Evolutionary conservation across 2,113 vertebrate genomes (phyloP).

Genomic region (Alethe diademata): DNA sequence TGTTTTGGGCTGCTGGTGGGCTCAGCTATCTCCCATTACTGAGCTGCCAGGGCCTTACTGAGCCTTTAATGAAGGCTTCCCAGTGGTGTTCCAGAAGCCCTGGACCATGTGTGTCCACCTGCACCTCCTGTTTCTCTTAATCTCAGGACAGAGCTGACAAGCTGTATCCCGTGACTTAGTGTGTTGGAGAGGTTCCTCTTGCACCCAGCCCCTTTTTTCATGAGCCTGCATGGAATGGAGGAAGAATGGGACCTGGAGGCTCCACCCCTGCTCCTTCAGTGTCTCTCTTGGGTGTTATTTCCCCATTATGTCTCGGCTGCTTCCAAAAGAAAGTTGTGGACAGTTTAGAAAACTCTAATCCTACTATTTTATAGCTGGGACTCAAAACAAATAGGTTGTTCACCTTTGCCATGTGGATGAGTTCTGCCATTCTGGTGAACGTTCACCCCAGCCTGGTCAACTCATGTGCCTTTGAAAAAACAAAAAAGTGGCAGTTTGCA

Average conservation of each 20-base stretch:
- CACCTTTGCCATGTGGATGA: not conserved
- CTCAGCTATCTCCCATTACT: not conserved
- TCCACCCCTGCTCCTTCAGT: not conserved
- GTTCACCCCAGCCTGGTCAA: not conserved
- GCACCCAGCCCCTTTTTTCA: not conserved
- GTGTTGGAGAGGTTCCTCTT: not conserved
- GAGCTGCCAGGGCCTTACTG: not conserved
- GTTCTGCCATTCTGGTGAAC: not conserved
- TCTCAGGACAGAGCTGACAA: not conserved
- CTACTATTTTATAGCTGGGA: not conserved
- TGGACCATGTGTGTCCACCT: rapidly evolving
- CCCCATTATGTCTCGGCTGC: not conserved
- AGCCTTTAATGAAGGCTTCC: not conserved
- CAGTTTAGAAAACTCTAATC: not conserved
- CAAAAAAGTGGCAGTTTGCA: not conserved
- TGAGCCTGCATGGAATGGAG: not conserved
- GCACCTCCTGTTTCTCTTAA: not conserved
- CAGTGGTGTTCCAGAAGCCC: not conserved
- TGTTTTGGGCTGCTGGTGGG: not conserved
- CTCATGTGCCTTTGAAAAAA: not conserved
- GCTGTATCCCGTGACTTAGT: rapidly evolving
- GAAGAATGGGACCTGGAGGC: not conserved
- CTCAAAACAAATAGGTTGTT: not conserved
- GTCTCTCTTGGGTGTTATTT: not conserved
- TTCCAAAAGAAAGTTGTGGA: not conserved